Evolutionary conservation across 2,113 vertebrate species (phyloP).

Genomic region (Sebastes schlegelii): DNA sequence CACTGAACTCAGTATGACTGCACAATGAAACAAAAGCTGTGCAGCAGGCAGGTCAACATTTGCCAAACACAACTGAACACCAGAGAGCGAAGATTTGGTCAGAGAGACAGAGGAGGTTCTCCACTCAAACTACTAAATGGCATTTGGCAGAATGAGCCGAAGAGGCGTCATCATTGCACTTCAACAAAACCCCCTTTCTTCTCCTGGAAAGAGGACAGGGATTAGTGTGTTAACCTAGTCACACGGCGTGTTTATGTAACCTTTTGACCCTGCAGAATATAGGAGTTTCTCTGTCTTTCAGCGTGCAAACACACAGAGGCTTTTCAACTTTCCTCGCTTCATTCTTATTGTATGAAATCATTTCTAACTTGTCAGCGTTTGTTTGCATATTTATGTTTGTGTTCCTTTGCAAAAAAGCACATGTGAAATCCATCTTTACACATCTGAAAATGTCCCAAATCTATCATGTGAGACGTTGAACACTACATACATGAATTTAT

Average conservation of each 20-base stretch:
- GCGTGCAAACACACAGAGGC: slow-evolving; percentile 32
- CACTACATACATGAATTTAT: background rate
- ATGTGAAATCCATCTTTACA: background rate
- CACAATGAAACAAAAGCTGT: slow-evolving; percentile 10
- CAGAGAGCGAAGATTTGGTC: background rate
- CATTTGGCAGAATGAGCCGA: slow-evolving; percentile 52
- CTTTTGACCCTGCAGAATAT: slow-evolving; percentile 55
- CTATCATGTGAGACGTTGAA: background rate
- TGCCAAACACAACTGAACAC: slow-evolving; percentile 32
- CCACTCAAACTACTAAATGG: slow-evolving; percentile 37
- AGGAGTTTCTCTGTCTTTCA: slow-evolving; percentile 40
- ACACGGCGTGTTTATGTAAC: slow-evolving; percentile 67
- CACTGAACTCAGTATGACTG: slow-evolving; percentile 15
- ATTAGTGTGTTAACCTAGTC: slow-evolving; percentile 68
- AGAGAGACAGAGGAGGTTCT: slow-evolving; percentile 35
- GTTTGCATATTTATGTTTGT: slow-evolving; percentile 14
- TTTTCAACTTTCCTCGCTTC: slow-evolving; percentile 11
- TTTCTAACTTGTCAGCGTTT: slow-evolving; percentile 9
- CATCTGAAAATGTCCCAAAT: background rate
- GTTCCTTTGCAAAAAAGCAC: background rate
- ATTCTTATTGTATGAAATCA: slow-evolving; percentile 33
- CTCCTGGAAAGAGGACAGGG: slow-evolving; percentile 59
- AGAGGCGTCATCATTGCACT: slow-evolving; percentile 53
- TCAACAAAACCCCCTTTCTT: slow-evolving; percentile 75
- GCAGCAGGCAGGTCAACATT: slow-evolving; percentile 16